Evolutionary conservation across 2,113 vertebrate genomes (phyloP).

Genomic region (Euleptes europaea): DNA sequence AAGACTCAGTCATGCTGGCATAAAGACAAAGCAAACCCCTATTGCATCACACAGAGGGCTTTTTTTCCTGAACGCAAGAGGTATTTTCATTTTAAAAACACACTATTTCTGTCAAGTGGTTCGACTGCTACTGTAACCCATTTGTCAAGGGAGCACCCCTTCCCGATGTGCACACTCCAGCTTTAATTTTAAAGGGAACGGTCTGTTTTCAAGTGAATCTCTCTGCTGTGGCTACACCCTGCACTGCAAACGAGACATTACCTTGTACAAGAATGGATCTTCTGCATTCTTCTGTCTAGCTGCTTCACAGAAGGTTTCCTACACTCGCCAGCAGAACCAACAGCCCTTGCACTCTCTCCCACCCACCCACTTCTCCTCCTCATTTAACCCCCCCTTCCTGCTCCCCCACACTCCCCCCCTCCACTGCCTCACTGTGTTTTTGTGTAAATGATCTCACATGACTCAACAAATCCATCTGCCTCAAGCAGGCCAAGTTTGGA

Average conservation of each 20-base stretch:
- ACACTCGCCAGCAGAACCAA: constrained; percentile 62
- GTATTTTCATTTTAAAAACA: neutral
- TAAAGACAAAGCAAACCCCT: constrained; percentile 76
- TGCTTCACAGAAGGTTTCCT: constrained; percentile 80
- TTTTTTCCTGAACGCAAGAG: constrained; percentile 57
- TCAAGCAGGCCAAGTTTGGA: constrained; percentile 82
- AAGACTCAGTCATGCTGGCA: constrained; percentile 56
- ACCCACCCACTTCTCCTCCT: constrained; percentile 51
- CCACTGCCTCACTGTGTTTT: constrained; percentile 81
- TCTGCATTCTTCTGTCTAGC: constrained; percentile 82
- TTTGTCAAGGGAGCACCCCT: constrained; percentile 63
- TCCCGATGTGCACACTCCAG: constrained; percentile 57
- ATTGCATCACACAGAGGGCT: constrained; percentile 72
- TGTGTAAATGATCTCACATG: constrained; percentile 97
- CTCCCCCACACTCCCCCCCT: constrained; percentile 47
- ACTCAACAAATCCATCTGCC: constrained; percentile 93
- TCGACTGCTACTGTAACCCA: constrained; percentile 70
- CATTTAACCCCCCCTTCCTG: neutral
- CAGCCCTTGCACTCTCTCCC: constrained; percentile 51
- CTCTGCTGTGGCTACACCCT: constrained; percentile 79
- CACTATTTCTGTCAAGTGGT: constrained; percentile 50
- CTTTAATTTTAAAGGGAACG: constrained; percentile 69
- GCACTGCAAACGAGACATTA: constrained; percentile 89
- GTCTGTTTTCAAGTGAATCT: constrained; percentile 83
- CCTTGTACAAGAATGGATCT: constrained; percentile 92